phyloP scores from a whole-genome alignment of 37 sponge, comb jelly and placozoan species.

The Cliona cf. orientalis region DNA sequence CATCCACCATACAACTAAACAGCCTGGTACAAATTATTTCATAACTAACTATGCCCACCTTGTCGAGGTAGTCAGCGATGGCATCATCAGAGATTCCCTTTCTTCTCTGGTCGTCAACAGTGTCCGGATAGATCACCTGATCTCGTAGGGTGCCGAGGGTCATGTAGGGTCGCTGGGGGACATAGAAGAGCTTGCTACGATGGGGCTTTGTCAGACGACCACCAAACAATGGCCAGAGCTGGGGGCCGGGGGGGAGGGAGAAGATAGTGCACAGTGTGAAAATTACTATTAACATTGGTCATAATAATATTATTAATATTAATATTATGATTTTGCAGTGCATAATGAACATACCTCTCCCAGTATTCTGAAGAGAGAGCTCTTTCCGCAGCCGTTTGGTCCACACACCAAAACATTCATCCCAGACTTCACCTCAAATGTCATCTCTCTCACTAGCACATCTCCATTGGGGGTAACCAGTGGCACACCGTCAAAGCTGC shows the following conservation, averaged over 20 bases:
- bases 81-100: conserved; percentile 78
- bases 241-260: not conserved
- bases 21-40: not conserved
- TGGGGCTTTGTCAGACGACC: conserved; percentile 85
- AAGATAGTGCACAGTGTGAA: too few relatives aligned
- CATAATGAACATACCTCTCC: conserved; percentile 74
- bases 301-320: too few relatives aligned
- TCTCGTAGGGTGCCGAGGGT: conserved; percentile 89
- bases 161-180: conserved; percentile 97
- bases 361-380: conserved; percentile 91
- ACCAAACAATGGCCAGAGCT: conserved; percentile 97
- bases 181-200: conserved; percentile 86
- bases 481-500: conserved; percentile 91
- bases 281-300: too few relatives aligned
- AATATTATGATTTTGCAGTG: not conserved
- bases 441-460: conserved; percentile 76
- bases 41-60: conserved; percentile 44
- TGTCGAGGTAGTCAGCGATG: conserved; percentile 65
- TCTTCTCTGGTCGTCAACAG: conserved; percentile 57
- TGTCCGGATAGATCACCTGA: conserved; percentile 96
- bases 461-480: conserved; percentile 96
- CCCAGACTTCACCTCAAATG: conserved; percentile 93
- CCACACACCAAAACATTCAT: conserved; percentile 95
- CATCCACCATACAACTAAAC: too few relatives aligned
- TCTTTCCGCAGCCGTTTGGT: conserved; percentile 98